phyloP scores from a whole-genome alignment of 2,113 vertebrate genomes.

The Haliaeetus leucogaster region DNA sequence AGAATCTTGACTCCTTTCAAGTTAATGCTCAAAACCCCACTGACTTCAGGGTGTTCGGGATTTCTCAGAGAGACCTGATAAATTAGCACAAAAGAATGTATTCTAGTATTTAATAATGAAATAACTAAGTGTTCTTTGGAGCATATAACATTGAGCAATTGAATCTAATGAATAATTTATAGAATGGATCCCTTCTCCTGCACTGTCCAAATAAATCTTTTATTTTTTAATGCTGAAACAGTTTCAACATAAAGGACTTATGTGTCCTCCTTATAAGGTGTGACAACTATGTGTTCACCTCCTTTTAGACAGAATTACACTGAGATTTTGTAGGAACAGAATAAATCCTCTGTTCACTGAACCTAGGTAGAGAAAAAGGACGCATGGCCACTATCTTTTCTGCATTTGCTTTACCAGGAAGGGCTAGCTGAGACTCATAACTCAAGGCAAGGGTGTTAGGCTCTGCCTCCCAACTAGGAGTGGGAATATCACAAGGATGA shows the following conservation, averaged over 20 bases:
- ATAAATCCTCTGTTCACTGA: background rate
- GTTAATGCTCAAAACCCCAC: background rate
- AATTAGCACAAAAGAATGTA: background rate
- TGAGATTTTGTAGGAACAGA: background rate
- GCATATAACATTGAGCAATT: background rate
- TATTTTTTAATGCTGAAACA: background rate
- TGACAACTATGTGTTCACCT: background rate
- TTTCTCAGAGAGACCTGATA: background rate
- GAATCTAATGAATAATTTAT: background rate
- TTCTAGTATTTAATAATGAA: background rate
- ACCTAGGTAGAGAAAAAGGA: background rate
- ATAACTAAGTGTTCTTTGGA: background rate
- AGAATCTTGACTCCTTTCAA: background rate
- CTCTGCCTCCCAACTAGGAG: fast-evolving
- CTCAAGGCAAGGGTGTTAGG: background rate
- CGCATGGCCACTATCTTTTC: background rate
- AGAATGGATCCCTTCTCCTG: background rate
- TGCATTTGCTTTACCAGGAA: background rate
- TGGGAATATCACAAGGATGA: background rate
- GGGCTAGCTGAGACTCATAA: background rate
- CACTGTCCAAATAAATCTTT: background rate
- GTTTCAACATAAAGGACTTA: background rate
- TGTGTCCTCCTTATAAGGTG: background rate
- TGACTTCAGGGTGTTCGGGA: background rate
- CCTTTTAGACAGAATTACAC: background rate